phyloP scores from a whole-genome alignment of 2,113 vertebrate species.

The Pristiophorus japonicus region DNA sequence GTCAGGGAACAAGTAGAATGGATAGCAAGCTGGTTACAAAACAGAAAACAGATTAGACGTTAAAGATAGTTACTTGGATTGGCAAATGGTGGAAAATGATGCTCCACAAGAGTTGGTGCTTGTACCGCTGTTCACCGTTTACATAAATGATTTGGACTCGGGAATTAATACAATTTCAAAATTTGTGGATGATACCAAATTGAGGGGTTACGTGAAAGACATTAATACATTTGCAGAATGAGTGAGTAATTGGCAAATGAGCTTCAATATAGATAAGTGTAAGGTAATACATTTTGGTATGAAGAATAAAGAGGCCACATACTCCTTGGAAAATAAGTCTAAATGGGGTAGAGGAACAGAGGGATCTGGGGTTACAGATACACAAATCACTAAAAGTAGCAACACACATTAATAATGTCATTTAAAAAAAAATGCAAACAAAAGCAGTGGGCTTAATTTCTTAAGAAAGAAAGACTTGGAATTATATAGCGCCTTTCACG shows the following conservation, averaged over 20 bases:
- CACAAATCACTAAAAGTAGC: neutral
- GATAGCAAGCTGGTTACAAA: neutral
- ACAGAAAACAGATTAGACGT: neutral
- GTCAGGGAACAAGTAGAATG: neutral
- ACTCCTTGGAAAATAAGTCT: neutral
- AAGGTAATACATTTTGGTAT: too few relatives aligned
- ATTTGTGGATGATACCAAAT: neutral
- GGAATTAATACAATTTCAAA: neutral
- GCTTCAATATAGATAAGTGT: neutral
- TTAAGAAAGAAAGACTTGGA: too few relatives aligned
- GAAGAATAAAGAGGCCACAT: neutral
- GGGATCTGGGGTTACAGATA: neutral
- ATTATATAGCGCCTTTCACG: too few relatives aligned
- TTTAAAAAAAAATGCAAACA: neutral
- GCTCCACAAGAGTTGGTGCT: neutral
- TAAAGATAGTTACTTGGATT: neutral
- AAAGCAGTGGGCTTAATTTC: neutral
- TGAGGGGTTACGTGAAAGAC: neutral
- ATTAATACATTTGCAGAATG: neutral
- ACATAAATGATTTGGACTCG: neutral
- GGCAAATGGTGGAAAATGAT: neutral
- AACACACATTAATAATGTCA: neutral
- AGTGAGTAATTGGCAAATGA: neutral
- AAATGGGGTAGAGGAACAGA: neutral
- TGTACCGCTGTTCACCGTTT: neutral